A percentile compares a stretch with the other conserved stretches of the same genome.
These are phyloP conservation scores for Raja brachyura DNA, from an alignment of 2,113 vertebrate genomes.

Conservation along the genomic window DNA sequence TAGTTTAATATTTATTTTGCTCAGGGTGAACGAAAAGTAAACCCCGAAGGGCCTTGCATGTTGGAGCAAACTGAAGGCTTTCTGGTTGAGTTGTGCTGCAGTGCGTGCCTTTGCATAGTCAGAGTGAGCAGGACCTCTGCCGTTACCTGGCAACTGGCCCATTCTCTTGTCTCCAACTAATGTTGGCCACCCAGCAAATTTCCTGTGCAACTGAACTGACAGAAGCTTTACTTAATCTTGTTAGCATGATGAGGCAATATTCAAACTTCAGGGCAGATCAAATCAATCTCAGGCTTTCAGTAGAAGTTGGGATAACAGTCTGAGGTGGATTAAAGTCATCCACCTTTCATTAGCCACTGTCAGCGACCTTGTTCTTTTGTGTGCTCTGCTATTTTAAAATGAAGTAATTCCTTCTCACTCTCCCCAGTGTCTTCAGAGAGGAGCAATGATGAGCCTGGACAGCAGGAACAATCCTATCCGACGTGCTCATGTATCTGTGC, in stretches of 20 bases:
- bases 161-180: constrained; percentile 57
- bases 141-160: constrained; percentile 76
- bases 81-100: neutral
- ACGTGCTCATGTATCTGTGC: constrained; percentile 64
- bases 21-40: neutral
- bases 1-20: neutral
- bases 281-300: constrained; percentile 68
- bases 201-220: constrained; percentile 67
- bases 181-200: constrained; percentile 70
- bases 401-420: neutral
- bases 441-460: constrained; percentile 43
- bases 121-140: constrained; percentile 56
- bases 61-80: constrained; percentile 19
- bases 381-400: neutral
- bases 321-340: constrained; percentile 59
- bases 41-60: neutral
- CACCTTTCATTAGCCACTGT: constrained; percentile 49
- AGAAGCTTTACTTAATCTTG: constrained; percentile 73
- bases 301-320: constrained; percentile 52
- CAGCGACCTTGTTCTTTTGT: constrained; percentile 29
- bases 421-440: rapidly evolving
- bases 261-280: constrained; percentile 77
- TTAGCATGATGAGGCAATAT: constrained; percentile 78
- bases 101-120: constrained; percentile 44
- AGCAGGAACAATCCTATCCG: constrained; percentile 50